Conservation (phyloP, 2,797 vertebrate genomes). For the Sciurus carolinensis region DNA sequence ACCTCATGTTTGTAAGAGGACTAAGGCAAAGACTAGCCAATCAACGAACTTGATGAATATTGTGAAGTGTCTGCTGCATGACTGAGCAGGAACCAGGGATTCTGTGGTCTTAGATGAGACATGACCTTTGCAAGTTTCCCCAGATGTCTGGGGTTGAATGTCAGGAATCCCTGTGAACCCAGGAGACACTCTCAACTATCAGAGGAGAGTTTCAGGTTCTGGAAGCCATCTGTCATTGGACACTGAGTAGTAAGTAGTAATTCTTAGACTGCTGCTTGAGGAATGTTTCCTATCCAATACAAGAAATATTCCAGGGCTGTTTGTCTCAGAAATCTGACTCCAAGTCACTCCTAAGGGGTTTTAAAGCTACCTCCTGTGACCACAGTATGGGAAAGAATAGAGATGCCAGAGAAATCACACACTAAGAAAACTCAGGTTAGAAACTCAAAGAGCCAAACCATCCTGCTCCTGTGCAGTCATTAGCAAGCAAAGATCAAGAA, state of each 20-base stretch:
- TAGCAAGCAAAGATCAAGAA: neutral
- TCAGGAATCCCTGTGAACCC: neutral
- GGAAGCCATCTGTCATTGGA: neutral
- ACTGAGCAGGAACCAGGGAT: neutral
- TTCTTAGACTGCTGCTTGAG: neutral
- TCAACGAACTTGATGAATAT: neutral
- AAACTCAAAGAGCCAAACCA: neutral
- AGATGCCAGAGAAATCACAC: neutral
- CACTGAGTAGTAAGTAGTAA: neutral
- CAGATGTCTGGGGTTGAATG: neutral
- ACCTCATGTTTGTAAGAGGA: neutral
- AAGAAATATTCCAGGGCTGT: neutral
- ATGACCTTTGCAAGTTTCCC: neutral
- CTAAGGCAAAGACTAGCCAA: neutral
- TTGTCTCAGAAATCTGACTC: conserved; percentile 44
- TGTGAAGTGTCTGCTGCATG: neutral
- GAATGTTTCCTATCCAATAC: conserved; percentile 3
- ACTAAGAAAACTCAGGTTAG: neutral
- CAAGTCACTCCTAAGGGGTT: neutral
- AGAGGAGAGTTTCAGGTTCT: neutral
- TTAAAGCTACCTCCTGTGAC: conserved; percentile 44
- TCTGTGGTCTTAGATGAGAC: neutral
- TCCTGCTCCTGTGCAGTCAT: neutral
- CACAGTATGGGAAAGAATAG: neutral
- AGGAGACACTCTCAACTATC: neutral